Evolutionary conservation across 1,140 invertebrate species (phyloP), one percentile per base, ranked within the genome.

Genomic region (Brachionus angularis): DNA sequence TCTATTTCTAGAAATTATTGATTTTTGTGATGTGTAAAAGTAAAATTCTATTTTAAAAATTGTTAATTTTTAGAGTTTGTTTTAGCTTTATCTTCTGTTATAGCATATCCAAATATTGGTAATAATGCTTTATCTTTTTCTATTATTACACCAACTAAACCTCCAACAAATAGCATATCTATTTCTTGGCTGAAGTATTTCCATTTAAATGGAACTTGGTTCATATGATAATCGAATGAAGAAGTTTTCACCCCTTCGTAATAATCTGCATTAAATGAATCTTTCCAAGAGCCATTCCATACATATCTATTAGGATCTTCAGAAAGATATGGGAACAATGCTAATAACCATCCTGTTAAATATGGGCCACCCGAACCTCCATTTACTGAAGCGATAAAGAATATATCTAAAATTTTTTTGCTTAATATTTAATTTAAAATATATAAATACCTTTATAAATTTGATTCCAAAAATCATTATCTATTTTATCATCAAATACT

Each of bases 141-240:
- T 21, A 27, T 14, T 3, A 34, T n/a, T 8, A 27, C n/a, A 21
- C 62, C 62, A 34, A 67, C 31, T 7, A 67, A 31, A 25, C 62
- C 62, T 5, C 62, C 62, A 12, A 67, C 36, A 34, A 67, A 67
- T 1, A 67, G 39, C 62, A 67, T 67, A 10, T 67, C 21, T 27
- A 67, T 67, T 47, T 67, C 7, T 3, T n/a, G 5, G 10, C 42
- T 18, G 0, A 67, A 46, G 36, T 67, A 67, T 18, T 67, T 67
- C 62, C 62, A 67, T 21, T 31, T 33, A 67, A 67, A 67, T 50
- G 62, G 62, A 3, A 67, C 62, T 46, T 67, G 62, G 46, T 67
- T 67, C 62, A 67, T 67, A 23, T 67, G 62, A 29, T 67, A 67
- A 29, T 46, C 16, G 16, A 67, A 67, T 10, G 62, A 67, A 27